These are phyloP conservation scores for Halesus radiatus DNA, from an alignment of 1,140 invertebrate species.

Conservation along the genomic window DNA sequence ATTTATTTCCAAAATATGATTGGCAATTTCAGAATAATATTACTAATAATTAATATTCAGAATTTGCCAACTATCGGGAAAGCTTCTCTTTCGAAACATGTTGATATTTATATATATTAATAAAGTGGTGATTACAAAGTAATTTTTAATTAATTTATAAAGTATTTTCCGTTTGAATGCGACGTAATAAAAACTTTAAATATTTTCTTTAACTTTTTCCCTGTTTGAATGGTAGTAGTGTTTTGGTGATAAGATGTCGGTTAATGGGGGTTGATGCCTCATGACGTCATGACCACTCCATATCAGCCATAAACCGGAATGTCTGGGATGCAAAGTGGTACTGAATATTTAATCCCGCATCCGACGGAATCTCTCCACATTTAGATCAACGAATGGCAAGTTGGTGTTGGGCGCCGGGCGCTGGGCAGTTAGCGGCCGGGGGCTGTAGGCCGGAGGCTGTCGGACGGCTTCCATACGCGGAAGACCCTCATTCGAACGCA, in stretches of 20 bases:
- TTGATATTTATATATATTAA: too few relatives aligned
- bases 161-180: too few relatives aligned
- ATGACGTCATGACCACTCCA: constrained; percentile 46
- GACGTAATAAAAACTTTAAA: background rate
- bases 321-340: constrained; percentile 57
- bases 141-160: too few relatives aligned
- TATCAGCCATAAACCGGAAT: constrained; percentile 55
- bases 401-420: too few relatives aligned
- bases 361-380: constrained; percentile 26
- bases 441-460: background rate
- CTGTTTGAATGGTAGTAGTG: background rate
- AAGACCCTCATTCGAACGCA: constrained; percentile 11
- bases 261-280: constrained; percentile 53
- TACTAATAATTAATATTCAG: too few relatives aligned
- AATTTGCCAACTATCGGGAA: too few relatives aligned
- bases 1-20: too few relatives aligned
- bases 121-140: too few relatives aligned
- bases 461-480: background rate
- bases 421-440: too few relatives aligned
- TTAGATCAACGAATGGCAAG: constrained; percentile 4
- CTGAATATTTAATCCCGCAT: constrained; percentile 55
- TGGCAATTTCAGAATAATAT: too few relatives aligned
- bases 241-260: constrained; percentile 12
- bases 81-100: too few relatives aligned
- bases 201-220: background rate